A percentile compares a stretch with the other conserved stretches of the same genome.
Evolutionary conservation across 2,113 vertebrate genomes (phyloP).

Genomic region (Phalacrocorax pelagicus): DNA sequence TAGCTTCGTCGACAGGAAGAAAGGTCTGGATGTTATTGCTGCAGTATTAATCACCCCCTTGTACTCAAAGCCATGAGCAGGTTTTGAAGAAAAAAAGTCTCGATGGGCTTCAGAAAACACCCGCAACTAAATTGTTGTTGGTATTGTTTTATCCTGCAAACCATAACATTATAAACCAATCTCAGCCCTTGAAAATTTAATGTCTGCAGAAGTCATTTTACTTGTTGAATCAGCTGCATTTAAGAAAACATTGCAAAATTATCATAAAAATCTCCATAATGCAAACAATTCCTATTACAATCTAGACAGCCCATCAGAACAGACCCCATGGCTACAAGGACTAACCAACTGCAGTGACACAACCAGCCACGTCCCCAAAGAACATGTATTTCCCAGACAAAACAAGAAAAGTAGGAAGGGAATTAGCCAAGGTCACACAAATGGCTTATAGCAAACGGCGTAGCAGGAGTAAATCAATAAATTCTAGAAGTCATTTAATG

Average conservation of each 20-base stretch:
- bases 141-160: neutral
- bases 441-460: neutral
- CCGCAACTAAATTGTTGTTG: neutral
- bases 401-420: neutral
- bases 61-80: neutral
- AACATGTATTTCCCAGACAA: neutral
- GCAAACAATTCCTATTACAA: neutral
- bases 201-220: neutral
- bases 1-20: neutral
- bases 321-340: neutral
- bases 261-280: neutral
- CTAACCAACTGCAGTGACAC: neutral
- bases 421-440: neutral
- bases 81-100: neutral
- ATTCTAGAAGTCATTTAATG: neutral
- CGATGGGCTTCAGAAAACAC: neutral
- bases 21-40: neutral
- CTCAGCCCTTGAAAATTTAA: neutral
- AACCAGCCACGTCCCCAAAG: neutral
- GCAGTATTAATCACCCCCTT: neutral
- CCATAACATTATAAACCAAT: neutral
- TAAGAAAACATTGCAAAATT: neutral
- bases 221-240: neutral
- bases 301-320: neutral
- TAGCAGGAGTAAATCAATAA: fast-evolving